Evolutionary conservation across 2,888 invertebrate genomes (phyloP).

Genomic region (Drosophila phalerata): DNA sequence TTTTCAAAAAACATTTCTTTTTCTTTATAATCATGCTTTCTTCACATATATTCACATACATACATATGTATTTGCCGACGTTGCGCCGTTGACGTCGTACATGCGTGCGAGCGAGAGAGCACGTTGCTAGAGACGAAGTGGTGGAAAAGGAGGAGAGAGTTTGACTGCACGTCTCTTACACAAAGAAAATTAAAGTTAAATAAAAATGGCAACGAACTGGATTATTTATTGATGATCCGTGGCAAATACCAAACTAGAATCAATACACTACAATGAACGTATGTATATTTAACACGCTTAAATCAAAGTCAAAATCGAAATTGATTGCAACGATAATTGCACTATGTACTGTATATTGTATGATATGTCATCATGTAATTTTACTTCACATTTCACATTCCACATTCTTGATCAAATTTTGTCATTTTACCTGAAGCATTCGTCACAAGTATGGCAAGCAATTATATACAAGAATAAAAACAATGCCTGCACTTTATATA

Average conservation of each 20-base stretch:
- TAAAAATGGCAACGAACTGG: neutral
- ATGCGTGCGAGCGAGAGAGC: constrained; percentile 15
- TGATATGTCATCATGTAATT: constrained; percentile 70
- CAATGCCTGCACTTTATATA: constrained; percentile 26
- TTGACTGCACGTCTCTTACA: constrained; percentile 35
- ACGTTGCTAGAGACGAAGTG: neutral
- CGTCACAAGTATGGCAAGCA: constrained; percentile 29
- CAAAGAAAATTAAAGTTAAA: constrained; percentile 48
- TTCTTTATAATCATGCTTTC: constrained; percentile 28
- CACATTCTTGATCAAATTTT: constrained; percentile 12
- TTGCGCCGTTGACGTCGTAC: constrained; percentile 50
- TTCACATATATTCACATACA: constrained; percentile 3
- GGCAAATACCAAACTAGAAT: neutral
- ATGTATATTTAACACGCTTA: neutral
- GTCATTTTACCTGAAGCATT: constrained; percentile 63
- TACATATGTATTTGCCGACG: constrained; percentile 53
- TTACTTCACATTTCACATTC: constrained; percentile 39
- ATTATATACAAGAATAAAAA: constrained; percentile 61
- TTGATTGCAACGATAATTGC: constrained; percentile 21
- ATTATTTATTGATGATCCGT: neutral
- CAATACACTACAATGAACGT: too few species aligned
- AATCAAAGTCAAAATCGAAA: neutral
- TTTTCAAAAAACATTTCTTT: constrained; percentile 14
- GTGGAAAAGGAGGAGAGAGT: neutral
- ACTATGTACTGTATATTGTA: constrained; percentile 38